A percentile compares a stretch with the other conserved stretches of the same genome.
These are phyloP conservation scores for Enteromius viviparus DNA, from an alignment of 2,797 vertebrate genomes.

Conservation along the genomic window DNA sequence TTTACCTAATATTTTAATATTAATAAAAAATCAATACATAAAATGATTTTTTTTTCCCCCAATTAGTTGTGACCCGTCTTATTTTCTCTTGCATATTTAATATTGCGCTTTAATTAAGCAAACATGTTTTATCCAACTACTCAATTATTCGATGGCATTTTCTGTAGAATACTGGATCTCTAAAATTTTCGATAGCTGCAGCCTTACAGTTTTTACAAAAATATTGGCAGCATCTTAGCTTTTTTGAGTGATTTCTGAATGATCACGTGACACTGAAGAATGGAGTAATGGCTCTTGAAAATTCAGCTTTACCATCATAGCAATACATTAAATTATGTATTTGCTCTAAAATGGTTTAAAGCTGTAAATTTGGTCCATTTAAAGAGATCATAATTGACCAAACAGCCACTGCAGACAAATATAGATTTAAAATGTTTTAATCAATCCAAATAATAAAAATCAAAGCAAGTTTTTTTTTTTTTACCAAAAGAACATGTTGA, in stretches of 20 bases:
- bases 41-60: too few species aligned
- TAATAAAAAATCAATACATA: too few species aligned
- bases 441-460: neutral
- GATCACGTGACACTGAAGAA: neutral
- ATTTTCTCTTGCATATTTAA: too few species aligned
- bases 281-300: neutral
- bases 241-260: neutral
- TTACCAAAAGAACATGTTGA: neutral
- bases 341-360: neutral
- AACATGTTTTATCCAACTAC: too few species aligned
- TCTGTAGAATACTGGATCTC: too few species aligned
- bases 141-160: too few species aligned
- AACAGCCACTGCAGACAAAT: neutral
- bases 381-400: neutral
- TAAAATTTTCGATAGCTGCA: too few species aligned
- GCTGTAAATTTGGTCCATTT: neutral
- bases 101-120: too few species aligned
- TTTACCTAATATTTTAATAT: too few species aligned
- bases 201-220: neutral
- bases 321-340: neutral
- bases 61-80: too few species aligned
- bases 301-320: neutral
- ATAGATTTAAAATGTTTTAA: neutral
- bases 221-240: neutral
- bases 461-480: neutral